Conservation (phyloP, 2,113 vertebrate genomes). For the Gila orcuttii region DNA sequence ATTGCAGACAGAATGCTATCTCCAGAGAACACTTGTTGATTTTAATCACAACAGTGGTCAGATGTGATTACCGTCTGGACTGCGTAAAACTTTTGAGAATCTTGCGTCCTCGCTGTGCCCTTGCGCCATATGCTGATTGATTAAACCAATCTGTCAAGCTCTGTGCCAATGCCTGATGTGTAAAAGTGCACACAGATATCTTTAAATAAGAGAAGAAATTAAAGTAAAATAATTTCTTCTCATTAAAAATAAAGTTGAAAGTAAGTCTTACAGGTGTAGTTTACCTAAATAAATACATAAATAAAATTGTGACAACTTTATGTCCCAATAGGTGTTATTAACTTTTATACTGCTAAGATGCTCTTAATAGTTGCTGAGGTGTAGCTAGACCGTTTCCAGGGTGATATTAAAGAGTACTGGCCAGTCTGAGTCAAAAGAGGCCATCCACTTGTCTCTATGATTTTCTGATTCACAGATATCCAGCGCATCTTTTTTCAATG, state of each 20-base stretch:
- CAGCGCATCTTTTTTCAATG: no score
- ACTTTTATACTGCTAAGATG: no score
- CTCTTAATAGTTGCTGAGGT: no score
- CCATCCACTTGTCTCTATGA: no score
- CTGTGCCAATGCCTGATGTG: conserved; percentile 11
- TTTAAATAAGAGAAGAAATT: not conserved
- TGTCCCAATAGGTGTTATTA: not conserved
- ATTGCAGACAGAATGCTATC: conserved; percentile 43
- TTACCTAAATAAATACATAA: not conserved
- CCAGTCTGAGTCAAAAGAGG: no score
- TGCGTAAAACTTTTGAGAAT: conserved; percentile 39
- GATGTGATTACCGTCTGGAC: conserved; percentile 44
- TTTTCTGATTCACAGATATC: no score
- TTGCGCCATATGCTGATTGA: conserved; percentile 35
- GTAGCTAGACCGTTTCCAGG: no score
- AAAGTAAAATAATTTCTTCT: not conserved
- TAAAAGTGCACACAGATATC: not conserved
- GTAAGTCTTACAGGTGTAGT: not conserved
- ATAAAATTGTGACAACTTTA: not conserved
- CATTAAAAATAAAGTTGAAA: not conserved
- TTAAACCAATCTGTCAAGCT: conserved; percentile 44
- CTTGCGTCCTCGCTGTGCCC: conserved; percentile 33
- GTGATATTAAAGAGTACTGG: no score
- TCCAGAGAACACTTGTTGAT: conserved; percentile 44
- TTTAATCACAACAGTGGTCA: conserved; percentile 51